Evolutionary conservation across 2,888 invertebrate genomes (phyloP), one percentile per base, ranked within the genome.

Genomic region (Entomobrya multifasciata): DNA sequence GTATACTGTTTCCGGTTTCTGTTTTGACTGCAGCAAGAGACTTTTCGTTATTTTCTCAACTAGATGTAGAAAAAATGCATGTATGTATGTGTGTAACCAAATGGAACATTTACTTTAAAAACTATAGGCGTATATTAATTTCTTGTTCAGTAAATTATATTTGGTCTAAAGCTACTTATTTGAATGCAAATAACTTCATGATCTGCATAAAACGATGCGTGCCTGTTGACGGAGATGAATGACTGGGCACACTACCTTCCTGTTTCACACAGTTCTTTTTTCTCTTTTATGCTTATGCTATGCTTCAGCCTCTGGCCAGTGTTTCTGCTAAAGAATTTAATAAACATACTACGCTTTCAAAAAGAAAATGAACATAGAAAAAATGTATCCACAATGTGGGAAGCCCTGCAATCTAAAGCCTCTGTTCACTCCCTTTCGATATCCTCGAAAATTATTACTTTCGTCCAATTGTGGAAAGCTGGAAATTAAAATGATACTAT

Each of bases 111-210:
- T n/a, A n/a, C n/a, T n/a, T n/a, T n/a, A n/a, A n/a, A n/a, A n/a
- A n/a, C n/a, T n/a, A n/a, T n/a, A n/a, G n/a, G n/a, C n/a, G n/a
- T n/a, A n/a, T n/a, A n/a, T n/a, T n/a, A n/a, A n/a, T n/a, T n/a
- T n/a, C n/a, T n/a, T n/a, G n/a, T n/a, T n/a, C n/a, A n/a, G n/a
- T n/a, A n/a, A n/a, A n/a, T n/a, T n/a, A n/a, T n/a, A n/a, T n/a
- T n/a, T n/a, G n/a, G n/a, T n/a, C 62, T 74, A 49, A 74, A 83
- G 74, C 67, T 72, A 79, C 79, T 79, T 86, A 86, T 86, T 86
- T 86, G 85, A 86, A 86, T 86, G 85, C 85, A 86, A 86, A 85
- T 85, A 84, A 85, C 78, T 52, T 79, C 55, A 86, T 86, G 79
- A 79, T 86, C 79, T 79, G 74, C 85, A 86, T 79, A 86, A 86